Base-by-base conservation (phyloP, 2,797 vertebrate species). In the Smutsia temminckii region DNA sequence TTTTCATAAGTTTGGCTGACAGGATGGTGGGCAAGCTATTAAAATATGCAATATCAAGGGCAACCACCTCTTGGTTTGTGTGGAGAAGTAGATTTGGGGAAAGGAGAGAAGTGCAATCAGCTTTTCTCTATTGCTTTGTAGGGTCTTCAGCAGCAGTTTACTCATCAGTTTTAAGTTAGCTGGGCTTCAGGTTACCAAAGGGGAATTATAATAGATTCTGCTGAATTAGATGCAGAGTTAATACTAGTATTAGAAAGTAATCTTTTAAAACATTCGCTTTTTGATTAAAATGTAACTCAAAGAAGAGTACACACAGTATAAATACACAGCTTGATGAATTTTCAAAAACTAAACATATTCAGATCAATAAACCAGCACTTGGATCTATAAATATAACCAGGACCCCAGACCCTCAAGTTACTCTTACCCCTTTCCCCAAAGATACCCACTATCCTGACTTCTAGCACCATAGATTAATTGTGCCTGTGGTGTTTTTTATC, bases 1-100 rank as follows among this genome's bases (percentile, higher is more conserved):
- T 51, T 90, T 95, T 93, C 42, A 16, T 61, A 59, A 59, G 46
- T 86, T 90, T 81, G 25, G 25, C 51, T 71, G 63, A 86, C n/a
- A 78, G 37, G 77, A 68, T 18, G 11, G 61, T 59, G n/a, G 25
- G 53, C 64, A 63, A 89, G n/a, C 63, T 66, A 5, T 86, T 23
- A 83, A 80, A 85, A 89, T 75, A 27, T 63, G 53, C 29, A 64
- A 21, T 49, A 49, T 63, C 27, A 55, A 81, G 18, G 18, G 34
- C 21, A 85, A 46, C 17, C 9, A 5, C 42, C 61, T 88, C 75
- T 92, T 71, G 29, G 57, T 78, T 87, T 90, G 59, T 29, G 21
- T 84, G 49, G 71, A 59, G 61, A 59, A 32, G 40, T 51, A 53
- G 69, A 75, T 85, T 53, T 71, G 37, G n/a, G 9, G 21, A 83